phyloP scores from a whole-genome alignment of 2,888 invertebrate genomes.

The Poecilobothrus nobilitatus region DNA sequence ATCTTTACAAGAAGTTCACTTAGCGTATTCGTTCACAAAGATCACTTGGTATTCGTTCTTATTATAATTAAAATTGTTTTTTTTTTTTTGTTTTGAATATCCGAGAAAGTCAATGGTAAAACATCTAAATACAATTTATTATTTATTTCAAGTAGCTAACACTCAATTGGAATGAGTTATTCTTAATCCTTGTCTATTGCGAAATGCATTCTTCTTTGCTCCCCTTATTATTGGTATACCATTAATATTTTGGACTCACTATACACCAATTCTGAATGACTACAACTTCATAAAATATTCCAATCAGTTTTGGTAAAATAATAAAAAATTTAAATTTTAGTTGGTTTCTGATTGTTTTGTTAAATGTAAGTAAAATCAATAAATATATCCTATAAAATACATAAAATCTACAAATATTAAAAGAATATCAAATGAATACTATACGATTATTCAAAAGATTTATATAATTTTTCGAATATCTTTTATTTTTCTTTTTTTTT shows the following conservation, averaged over 20 bases:
- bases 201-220: too few species aligned
- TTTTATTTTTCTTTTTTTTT: neutral
- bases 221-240: neutral
- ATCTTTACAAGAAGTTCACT: too few species aligned
- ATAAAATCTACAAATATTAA: neutral
- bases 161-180: too few species aligned
- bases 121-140: too few species aligned
- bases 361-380: constrained; percentile 1
- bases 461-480: neutral
- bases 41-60: too few species aligned
- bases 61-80: too few species aligned
- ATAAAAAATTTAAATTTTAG: neutral
- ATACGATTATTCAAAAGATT: neutral
- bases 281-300: neutral
- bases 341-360: neutral
- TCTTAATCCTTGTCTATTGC: too few species aligned
- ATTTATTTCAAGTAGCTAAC: too few species aligned
- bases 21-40: too few species aligned
- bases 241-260: neutral
- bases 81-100: too few species aligned
- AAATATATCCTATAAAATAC: neutral
- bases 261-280: neutral
- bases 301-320: neutral
- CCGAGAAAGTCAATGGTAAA: too few species aligned
- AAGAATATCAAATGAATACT: neutral